A percentile compares a stretch with the other conserved stretches of the same genome.
Conservation (phyloP, 2,888 invertebrate genomes). For the Mongoloraphidia duomilia region DNA sequence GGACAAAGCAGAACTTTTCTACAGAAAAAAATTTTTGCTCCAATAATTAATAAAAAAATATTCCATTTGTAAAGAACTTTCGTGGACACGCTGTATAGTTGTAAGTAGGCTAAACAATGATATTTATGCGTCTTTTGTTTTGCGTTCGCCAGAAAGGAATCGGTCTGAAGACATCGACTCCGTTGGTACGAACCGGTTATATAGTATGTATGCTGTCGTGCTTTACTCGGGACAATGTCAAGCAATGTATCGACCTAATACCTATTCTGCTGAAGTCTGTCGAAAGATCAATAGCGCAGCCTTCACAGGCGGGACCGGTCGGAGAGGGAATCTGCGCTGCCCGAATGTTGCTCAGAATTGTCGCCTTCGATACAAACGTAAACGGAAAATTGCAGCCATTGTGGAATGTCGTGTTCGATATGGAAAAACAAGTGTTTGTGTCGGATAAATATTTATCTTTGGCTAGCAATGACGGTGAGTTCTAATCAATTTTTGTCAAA, state of each 20-base stretch:
- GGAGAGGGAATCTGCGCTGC: conserved; percentile 59
- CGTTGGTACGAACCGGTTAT: conserved; percentile 63
- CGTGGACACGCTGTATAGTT: too few relatives aligned
- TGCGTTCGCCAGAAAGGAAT: conserved; percentile 45
- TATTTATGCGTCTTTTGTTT: conserved; percentile 16
- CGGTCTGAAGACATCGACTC: conserved; percentile 60
- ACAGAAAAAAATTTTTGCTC: too few relatives aligned
- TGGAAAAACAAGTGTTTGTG: conserved; percentile 65
- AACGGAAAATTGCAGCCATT: conserved; percentile 37
- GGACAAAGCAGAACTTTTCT: too few relatives aligned
- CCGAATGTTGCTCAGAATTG: conserved; percentile 48
- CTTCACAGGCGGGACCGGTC: conserved; percentile 51
- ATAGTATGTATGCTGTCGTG: conserved; percentile 58
- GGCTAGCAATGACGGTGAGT: conserved; percentile 49
- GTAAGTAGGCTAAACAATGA: neutral
- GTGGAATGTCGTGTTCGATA: conserved; percentile 58
- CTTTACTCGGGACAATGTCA: conserved; percentile 38
- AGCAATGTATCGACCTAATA: conserved; percentile 34
- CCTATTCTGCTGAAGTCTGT: conserved; percentile 55
- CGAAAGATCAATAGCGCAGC: conserved; percentile 60
- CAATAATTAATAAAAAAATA: too few relatives aligned
- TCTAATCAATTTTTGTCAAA: neutral
- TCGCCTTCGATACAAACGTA: conserved; percentile 34
- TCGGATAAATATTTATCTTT: conserved; percentile 66
- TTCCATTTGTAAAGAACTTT: too few relatives aligned